These are phyloP conservation scores for Bubo blakistoni DNA, from an alignment of 2,113 vertebrate genomes.

Conservation along the genomic window DNA sequence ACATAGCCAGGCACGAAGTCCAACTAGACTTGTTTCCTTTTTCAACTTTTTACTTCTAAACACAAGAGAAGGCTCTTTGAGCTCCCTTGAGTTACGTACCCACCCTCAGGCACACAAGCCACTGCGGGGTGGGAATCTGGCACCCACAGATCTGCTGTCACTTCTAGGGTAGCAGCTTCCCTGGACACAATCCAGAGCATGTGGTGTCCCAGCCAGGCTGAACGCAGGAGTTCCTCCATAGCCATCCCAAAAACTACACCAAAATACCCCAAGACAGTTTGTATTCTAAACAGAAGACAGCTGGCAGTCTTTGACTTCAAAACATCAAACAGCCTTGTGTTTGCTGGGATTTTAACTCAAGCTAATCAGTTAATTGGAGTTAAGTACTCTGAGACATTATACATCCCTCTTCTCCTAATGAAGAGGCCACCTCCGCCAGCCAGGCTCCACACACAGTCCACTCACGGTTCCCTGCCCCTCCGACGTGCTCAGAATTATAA, in stretches of 20 bases:
- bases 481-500: rapidly evolving
- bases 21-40: background rate
- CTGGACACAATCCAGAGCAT: background rate
- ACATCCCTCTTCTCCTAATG: background rate
- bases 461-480: background rate
- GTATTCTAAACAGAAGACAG: background rate
- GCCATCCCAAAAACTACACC: background rate
- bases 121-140: background rate
- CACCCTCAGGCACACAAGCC: background rate
- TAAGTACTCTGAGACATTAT: background rate
- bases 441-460: background rate
- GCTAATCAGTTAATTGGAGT: constrained; percentile 53
- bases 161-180: background rate
- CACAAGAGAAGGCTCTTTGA: background rate
- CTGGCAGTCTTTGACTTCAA: background rate
- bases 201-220: background rate
- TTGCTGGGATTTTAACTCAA: background rate
- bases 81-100: rapidly evolving
- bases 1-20: background rate
- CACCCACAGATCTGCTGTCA: background rate
- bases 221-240: background rate
- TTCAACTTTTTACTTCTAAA: background rate
- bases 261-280: background rate
- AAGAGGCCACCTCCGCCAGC: background rate
- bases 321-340: background rate